Evolutionary conservation across 2,113 vertebrate species (phyloP).

Genomic region (Oryzias woworae): DNA sequence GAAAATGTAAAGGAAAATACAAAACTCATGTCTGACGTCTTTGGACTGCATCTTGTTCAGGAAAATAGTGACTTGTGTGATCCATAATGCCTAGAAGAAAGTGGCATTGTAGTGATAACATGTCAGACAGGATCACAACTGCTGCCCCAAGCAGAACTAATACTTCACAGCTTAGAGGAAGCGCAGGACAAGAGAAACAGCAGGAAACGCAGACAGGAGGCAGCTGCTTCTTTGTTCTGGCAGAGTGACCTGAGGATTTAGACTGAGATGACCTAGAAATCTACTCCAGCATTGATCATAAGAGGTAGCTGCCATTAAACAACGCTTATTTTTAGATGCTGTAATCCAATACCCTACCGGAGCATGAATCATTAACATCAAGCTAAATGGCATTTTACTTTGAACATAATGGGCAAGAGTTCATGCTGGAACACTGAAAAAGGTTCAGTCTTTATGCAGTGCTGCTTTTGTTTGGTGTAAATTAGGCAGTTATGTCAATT

Average conservation of each 20-base stretch:
- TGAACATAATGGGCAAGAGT: constrained; percentile 14
- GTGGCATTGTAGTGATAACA: constrained; percentile 35
- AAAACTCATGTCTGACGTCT: too few species aligned
- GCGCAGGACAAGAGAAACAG: constrained; percentile 8
- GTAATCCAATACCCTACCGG: constrained; percentile 1
- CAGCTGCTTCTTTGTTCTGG: constrained; percentile 1
- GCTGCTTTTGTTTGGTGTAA: constrained; percentile 15
- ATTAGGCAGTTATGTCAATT: neutral
- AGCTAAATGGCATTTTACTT: constrained; percentile 13
- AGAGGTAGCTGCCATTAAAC: constrained; percentile 6
- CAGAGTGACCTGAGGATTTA: constrained; percentile 3
- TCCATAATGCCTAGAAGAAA: constrained; percentile 22
- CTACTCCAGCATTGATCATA: neutral
- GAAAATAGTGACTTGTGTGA: neutral
- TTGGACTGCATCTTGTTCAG: neutral
- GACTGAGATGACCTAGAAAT: constrained; percentile 3
- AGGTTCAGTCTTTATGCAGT: constrained; percentile 3
- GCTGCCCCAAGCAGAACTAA: constrained; percentile 20
- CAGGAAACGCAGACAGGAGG: constrained; percentile 3
- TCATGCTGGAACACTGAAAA: constrained; percentile 8
- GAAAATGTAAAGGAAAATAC: too few species aligned
- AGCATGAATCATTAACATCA: constrained; percentile 8
- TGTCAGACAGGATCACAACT: constrained; percentile 27
- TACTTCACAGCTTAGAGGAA: neutral
- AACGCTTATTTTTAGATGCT: constrained; percentile 10